Evolutionary conservation across 2,888 invertebrate species (phyloP), one percentile per base, ranked within the genome.

Genomic region (Drosophila emarginata): DNA sequence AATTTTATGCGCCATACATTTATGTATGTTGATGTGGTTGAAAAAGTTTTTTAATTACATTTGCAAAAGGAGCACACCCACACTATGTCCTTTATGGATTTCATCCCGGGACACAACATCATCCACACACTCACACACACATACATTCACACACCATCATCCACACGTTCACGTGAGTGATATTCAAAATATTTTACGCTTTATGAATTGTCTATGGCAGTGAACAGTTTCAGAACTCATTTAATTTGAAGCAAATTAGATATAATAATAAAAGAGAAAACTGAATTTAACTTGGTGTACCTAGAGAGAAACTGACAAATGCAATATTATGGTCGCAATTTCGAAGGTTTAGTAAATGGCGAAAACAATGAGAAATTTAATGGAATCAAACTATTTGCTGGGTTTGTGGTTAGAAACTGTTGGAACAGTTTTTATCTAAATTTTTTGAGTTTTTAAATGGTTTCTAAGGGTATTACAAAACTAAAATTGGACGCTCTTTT

Each of bases 1-100:
- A 75, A 79, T 79, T 86, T 80, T 78, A 66, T 72, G 73, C 77
- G 76, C 72, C 70, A 82, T 67, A 83, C 82, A 82, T 82, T 88
- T 88, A 87, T 84, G 89, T 84, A 87, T 84, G 89, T 84, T 88
- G 88, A 86, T 82, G 89, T 77, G 84, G 89, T 84, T 86, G 77
- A 67, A 81, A 82, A 84, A 84, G 87, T 84, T 84, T 84, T 88
- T 84, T 84, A 84, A 84, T 84, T 84, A 84, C 89, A 84, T 83
- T 83, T 88, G 79, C 82, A 67, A 63, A 52, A 37, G 67, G 45
- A 60, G 54, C 54, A 4, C 28, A 2, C 58, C 50, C 12, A 26
- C 9, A 45, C 40, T 15, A 15, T 1, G 18, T 45, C 40, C 40
- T 45, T 45, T 45, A 18, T 32, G 32, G 32, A 15, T 15, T 45